A percentile compares a stretch with the other conserved stretches of the same genome.
Conservation (phyloP, 2,113 vertebrate species). For the Brachypodius melanocephalos region DNA sequence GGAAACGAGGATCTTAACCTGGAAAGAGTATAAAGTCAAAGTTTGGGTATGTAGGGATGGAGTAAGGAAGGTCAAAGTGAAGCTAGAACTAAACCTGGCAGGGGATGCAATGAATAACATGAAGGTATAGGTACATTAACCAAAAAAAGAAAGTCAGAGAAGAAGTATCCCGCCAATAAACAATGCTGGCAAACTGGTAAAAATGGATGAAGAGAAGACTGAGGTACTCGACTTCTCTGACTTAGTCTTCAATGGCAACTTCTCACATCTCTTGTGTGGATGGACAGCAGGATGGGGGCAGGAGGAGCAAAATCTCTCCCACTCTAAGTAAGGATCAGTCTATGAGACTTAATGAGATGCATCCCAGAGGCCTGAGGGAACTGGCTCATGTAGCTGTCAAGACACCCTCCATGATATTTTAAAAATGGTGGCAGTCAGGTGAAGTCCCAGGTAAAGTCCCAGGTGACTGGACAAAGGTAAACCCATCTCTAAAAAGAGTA, state of each 20-base stretch:
- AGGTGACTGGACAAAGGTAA: background rate
- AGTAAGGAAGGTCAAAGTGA: background rate
- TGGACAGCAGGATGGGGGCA: background rate
- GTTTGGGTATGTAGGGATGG: background rate
- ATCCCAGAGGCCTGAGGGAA: background rate
- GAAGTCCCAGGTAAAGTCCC: background rate
- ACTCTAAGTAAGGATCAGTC: no score
- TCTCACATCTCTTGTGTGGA: background rate
- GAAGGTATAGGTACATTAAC: background rate
- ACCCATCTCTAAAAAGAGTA: background rate
- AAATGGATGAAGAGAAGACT: background rate
- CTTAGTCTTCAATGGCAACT: background rate
- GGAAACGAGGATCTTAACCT: background rate
- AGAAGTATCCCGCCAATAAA: background rate
- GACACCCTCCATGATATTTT: background rate
- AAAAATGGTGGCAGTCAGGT: background rate
- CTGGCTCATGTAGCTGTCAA: background rate
- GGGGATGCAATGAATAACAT: background rate
- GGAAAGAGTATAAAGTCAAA: background rate
- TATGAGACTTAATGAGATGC: no score
- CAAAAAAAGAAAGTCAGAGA: background rate
- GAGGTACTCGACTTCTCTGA: background rate
- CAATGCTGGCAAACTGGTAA: background rate
- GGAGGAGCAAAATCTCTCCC: background rate
- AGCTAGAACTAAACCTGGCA: background rate